Base-by-base conservation (phyloP, 2,888 invertebrate genomes). In the Pheosia gnoma region DNA sequence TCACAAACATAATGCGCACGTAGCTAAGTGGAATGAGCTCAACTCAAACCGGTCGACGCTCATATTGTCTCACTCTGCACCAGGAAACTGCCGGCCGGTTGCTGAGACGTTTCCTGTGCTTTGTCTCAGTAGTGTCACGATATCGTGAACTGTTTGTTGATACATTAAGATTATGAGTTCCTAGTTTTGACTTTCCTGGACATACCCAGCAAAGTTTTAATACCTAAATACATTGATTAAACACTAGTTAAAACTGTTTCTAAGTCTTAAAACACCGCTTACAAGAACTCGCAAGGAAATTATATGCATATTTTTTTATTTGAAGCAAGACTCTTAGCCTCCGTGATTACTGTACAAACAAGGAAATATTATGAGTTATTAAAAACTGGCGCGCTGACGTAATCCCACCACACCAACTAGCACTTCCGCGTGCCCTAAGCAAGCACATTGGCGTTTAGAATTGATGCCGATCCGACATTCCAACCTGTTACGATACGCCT, bases 331-430 rank as follows among this genome's bases (percentile, higher is more conserved):
- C 77, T 75, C 80, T 71, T 80, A 77, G 77, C 79, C 78, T 80
- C 76, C 75, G 72, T 77, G 78, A 80, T 77, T 53, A 53, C 81
- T 82, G 76, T 82, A 82, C 86, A 88, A 90, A 90, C 86, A 88
- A 90, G 91, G 91, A 91, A 91, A 90, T 89, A 90, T 88, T 85
- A 84, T 82, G 83, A 89, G 88, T 89, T 90, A 91, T 89, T 90
- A 90, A 91, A 90, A 91, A 91, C 89, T 87, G 83, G 89, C 89
- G 86, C 90, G 88, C 86, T 91, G 91, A 91, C 91, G 92, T 90
- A 91, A 92, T 90, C 80, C 80, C 79, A 75, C 83, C 79, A 82
- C 79, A 83, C 80, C 72, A 81, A 78, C 83, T 83, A 86, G 83
- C 83, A 88, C 88, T 91, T 92, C 92, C 91, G 91, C 87, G 85